Evolutionary conservation across 2,888 invertebrate species (phyloP).

Genomic region (Sicus ferrugineus): DNA sequence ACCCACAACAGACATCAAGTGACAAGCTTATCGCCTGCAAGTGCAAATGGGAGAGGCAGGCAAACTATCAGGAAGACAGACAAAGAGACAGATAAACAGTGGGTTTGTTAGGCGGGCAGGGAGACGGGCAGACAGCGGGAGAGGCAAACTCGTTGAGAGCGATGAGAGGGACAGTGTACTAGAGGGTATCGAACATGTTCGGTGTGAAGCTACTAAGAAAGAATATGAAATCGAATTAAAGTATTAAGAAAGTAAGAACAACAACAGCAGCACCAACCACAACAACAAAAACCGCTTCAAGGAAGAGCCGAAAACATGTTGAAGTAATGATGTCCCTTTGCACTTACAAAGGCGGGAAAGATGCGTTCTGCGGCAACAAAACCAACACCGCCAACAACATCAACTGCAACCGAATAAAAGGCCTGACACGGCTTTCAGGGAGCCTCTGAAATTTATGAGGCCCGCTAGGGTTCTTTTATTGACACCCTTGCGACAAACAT

Average conservation of each 20-base stretch:
- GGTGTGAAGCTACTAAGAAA: neutral
- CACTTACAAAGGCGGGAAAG: neutral
- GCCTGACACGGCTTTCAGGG: slow-evolving; percentile 34
- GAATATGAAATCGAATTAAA: neutral
- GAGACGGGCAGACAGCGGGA: neutral
- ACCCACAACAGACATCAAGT: slow-evolving; percentile 26
- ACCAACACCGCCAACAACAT: neutral
- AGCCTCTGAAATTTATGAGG: slow-evolving; percentile 55
- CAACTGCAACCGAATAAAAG: neutral
- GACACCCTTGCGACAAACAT: slow-evolving; percentile 54
- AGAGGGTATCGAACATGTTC: neutral
- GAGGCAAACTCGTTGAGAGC: no score
- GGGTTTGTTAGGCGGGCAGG: no score
- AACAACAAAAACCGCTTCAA: neutral
- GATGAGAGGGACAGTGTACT: no score
- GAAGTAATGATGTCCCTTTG: neutral
- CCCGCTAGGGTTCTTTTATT: slow-evolving; percentile 55
- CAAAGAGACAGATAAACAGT: slow-evolving; percentile 4
- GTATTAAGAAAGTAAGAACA: neutral
- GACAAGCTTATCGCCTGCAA: slow-evolving; percentile 34
- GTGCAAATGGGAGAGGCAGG: slow-evolving; percentile 21
- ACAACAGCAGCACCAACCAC: neutral
- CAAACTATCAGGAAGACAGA: neutral
- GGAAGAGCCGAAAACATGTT: neutral
- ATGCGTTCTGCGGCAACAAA: neutral